Evolutionary conservation across 2,888 invertebrate genomes (phyloP).

Genomic region (Portevinia maculata): DNA sequence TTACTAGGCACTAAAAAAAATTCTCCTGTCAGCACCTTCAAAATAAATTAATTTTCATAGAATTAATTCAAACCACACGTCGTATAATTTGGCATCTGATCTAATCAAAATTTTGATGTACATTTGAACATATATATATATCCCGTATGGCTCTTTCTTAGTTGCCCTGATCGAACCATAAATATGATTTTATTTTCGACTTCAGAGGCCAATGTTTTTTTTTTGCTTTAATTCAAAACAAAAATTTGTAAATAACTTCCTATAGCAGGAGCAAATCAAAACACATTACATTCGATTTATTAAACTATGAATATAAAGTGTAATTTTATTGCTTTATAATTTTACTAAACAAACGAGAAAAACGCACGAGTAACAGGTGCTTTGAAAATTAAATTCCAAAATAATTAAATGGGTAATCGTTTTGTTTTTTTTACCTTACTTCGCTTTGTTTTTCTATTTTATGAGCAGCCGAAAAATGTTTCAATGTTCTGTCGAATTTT

Average conservation of each 20-base stretch:
- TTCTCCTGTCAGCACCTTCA: conserved; percentile 19
- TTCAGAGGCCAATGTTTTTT: conserved; percentile 5
- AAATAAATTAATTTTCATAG: conserved; percentile 38
- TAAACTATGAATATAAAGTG: background rate
- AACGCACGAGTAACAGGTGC: conserved; percentile 1
- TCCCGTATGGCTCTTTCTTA: background rate
- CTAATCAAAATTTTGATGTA: background rate
- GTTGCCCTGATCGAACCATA: background rate
- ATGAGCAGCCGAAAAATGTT: background rate
- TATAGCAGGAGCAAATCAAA: background rate
- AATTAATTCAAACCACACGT: conserved; percentile 32
- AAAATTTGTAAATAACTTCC: background rate
- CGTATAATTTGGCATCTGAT: conserved; percentile 9
- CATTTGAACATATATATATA: background rate
- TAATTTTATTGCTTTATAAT: conserved; percentile 12
- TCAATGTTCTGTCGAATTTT: background rate
- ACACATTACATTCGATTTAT: background rate
- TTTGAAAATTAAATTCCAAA: conserved; percentile 1
- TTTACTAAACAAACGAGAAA: background rate
- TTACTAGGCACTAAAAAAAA: background rate
- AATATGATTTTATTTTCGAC: background rate
- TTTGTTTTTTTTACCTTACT: conserved; percentile 12
- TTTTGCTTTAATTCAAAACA: too few species aligned
- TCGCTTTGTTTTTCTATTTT: conserved; percentile 18
- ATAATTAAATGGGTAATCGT: background rate